A percentile compares a stretch with the other conserved stretches of the same genome.
Evolutionary conservation across 2,888 invertebrate species (phyloP).

Genomic region (Aporophyla lueneburgensis): DNA sequence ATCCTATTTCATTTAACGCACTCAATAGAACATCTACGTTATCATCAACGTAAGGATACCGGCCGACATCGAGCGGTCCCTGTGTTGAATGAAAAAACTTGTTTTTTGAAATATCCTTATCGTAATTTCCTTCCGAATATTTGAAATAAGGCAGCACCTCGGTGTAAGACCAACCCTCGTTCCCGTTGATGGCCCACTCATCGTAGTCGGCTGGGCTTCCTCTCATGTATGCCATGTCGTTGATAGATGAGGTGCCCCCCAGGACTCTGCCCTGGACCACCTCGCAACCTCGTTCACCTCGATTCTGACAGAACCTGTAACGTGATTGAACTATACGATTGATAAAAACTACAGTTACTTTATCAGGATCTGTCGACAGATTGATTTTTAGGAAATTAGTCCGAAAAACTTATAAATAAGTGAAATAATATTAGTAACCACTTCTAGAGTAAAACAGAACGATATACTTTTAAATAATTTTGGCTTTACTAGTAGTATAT

Average conservation of each 20-base stretch:
- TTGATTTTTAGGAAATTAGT: conserved; percentile 33
- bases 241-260: conserved; percentile 86
- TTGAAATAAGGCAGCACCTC: conserved; percentile 86
- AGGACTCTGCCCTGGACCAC: conserved; percentile 85
- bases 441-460: background rate
- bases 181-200: conserved; percentile 86
- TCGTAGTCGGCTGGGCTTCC: conserved; percentile 88
- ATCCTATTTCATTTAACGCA: conserved; percentile 85
- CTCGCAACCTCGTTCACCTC: conserved; percentile 81
- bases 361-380: conserved; percentile 59
- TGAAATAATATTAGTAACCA: conserved; percentile 6
- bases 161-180: conserved; percentile 85
- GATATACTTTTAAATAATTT: background rate
- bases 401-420: background rate
- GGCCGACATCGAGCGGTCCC: conserved; percentile 86
- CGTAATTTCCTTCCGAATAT: conserved; percentile 88
- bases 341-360: conserved; percentile 70
- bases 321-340: conserved; percentile 71
- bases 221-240: conserved; percentile 87
- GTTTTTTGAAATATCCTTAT: conserved; percentile 86
- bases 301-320: conserved; percentile 87
- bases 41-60: conserved; percentile 86
- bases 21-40: conserved; percentile 86
- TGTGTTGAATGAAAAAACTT: conserved; percentile 85
- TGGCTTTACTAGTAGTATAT: background rate